phyloP scores from a whole-genome alignment of 2,888 invertebrate species.

The Yponomeuta cagnagella region DNA sequence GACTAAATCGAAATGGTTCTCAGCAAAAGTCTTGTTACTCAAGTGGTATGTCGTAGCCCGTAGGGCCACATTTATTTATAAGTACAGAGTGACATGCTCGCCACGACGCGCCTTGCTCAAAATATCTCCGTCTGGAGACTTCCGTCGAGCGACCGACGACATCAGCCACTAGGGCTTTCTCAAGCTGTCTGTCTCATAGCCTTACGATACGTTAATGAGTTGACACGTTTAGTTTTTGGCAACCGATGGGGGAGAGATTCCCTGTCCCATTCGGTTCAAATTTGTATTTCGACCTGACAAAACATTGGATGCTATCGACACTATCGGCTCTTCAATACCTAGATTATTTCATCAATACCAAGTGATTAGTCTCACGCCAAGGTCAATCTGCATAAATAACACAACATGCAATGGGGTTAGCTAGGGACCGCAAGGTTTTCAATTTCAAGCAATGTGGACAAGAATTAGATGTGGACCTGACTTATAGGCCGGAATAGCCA shows the following conservation, averaged over 20 bases:
- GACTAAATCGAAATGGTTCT: background rate
- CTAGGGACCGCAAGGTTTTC: background rate
- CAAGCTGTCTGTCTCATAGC: background rate
- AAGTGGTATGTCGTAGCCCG: conserved; percentile 10
- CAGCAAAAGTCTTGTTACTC: conserved; percentile 18
- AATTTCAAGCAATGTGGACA: background rate
- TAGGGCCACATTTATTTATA: conserved; percentile 34
- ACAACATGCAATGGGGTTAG: too few species aligned
- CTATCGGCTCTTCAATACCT: too few species aligned
- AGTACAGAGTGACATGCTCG: conserved; percentile 37
- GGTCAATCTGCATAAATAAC: too few species aligned
- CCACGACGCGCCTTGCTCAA: conserved; percentile 56
- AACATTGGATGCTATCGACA: too few species aligned
- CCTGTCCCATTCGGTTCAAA: background rate
- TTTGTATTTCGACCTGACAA: background rate
- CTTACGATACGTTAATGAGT: too few species aligned
- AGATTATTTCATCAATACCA: too few species aligned
- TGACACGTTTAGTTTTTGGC: background rate
- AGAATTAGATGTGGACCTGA: background rate
- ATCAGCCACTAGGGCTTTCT: conserved; percentile 26
- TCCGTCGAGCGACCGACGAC: conserved; percentile 51
- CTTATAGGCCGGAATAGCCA: background rate
- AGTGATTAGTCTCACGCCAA: too few species aligned
- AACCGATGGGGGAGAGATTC: background rate
- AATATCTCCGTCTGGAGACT: conserved; percentile 56